Evolutionary conservation across 2,888 invertebrate genomes (phyloP).

Genomic region (Bombylius major): DNA sequence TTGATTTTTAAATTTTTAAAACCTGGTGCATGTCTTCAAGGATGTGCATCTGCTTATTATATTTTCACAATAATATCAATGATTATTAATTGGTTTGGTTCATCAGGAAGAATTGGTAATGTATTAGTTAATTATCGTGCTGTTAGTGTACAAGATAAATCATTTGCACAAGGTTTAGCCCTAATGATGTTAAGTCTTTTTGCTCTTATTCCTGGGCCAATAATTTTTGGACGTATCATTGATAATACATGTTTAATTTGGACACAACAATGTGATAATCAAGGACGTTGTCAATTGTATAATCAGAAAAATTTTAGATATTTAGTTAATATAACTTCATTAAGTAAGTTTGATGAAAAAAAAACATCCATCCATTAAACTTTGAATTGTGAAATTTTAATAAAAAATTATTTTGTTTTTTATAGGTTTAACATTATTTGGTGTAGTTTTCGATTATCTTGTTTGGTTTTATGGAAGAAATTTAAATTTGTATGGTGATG

Average conservation of each 20-base stretch:
- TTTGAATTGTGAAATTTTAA: too few species aligned
- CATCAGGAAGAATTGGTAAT: constrained; percentile 54
- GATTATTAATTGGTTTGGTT: constrained; percentile 45
- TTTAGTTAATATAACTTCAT: constrained; percentile 43
- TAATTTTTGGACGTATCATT: constrained; percentile 49
- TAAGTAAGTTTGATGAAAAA: constrained; percentile 28
- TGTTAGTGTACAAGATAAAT: constrained; percentile 48
- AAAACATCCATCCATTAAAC: too few species aligned
- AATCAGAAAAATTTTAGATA: constrained; percentile 46
- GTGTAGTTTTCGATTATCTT: constrained; percentile 44
- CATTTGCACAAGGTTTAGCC: constrained; percentile 50
- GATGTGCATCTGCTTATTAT: constrained; percentile 39
- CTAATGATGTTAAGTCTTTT: constrained; percentile 48
- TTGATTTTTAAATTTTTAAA: constrained; percentile 8
- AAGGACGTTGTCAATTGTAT: constrained; percentile 55
- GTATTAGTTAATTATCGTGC: constrained; percentile 52
- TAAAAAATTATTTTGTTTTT: constrained; percentile 12
- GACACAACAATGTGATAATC: constrained; percentile 48
- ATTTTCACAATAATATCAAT: constrained; percentile 40
- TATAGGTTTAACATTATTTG: constrained; percentile 43
- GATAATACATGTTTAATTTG: constrained; percentile 55
- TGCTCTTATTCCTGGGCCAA: constrained; percentile 56
- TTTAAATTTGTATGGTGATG: constrained; percentile 45
- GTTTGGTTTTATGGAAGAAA: constrained; percentile 48
- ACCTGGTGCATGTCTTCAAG: constrained; percentile 38